These are phyloP conservation scores for Ctenodactylus gundi DNA, from an alignment of 2,113 vertebrate species.

Conservation along the genomic window DNA sequence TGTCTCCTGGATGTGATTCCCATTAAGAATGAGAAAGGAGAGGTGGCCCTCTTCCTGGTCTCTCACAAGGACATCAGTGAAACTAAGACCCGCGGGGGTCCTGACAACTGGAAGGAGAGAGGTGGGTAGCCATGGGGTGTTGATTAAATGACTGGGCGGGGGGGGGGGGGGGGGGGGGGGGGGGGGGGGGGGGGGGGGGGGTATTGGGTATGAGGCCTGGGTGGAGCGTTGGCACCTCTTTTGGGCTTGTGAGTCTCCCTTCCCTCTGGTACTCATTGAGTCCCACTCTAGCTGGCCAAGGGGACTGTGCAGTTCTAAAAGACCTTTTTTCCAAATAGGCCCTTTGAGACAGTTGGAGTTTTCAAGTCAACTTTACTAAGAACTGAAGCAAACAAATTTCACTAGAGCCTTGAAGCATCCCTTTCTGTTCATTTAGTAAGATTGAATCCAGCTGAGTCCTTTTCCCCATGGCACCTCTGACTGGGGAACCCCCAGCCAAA, in stretches of 20 bases:
- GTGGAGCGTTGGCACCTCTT: background rate
- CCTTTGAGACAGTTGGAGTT: background rate
- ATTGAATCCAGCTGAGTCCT: background rate
- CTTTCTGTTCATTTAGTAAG: background rate
- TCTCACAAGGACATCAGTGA: conserved; percentile 95
- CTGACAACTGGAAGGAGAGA: conserved; percentile 86
- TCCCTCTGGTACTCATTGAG: background rate
- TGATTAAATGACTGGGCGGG: background rate
- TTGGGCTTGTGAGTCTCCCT: background rate
- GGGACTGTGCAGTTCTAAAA: background rate
- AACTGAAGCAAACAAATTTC: background rate
- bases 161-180: background rate
- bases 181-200: background rate
- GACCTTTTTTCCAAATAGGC: background rate
- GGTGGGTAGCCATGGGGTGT: conserved; percentile 78
- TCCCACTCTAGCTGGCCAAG: background rate
- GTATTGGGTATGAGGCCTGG: background rate
- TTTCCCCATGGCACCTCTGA: background rate
- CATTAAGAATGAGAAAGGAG: conserved; percentile 95
- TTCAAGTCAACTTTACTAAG: conserved; percentile 13
- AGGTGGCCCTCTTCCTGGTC: conserved; percentile 93
- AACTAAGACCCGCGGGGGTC: conserved; percentile 88
- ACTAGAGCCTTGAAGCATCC: background rate
- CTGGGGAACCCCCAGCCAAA: background rate
- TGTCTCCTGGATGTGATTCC: conserved; percentile 95